Base-by-base conservation (phyloP, 2,888 invertebrate genomes). In the Trichacis sp. region DNA sequence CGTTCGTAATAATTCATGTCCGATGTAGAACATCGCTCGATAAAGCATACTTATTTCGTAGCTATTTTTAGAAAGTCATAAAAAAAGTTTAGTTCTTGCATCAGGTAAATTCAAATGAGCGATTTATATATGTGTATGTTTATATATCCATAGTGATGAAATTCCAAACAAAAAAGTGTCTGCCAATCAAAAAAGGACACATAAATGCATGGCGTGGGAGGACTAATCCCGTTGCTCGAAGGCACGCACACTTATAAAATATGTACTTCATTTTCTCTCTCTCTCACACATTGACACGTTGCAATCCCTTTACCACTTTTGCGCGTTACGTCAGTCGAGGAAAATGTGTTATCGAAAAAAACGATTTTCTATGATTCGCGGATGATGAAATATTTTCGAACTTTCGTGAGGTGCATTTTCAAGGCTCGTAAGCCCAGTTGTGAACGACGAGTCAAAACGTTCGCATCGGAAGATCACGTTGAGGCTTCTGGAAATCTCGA, bases 11-110 rank as follows among this genome's bases (percentile, higher is more conserved):
- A n/a, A n/a, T n/a, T n/a, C n/a, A n/a, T n/a, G n/a, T n/a, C n/a
- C n/a, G n/a, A n/a, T n/a, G n/a, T n/a, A n/a, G n/a, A n/a, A n/a
- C n/a, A n/a, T n/a, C n/a, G n/a, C n/a, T n/a, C n/a, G n/a, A n/a
- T n/a, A n/a, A n/a, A n/a, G n/a, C n/a, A n/a, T n/a, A n/a, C n/a
- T n/a, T n/a, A n/a, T n/a, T n/a, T n/a, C n/a, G n/a, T n/a, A n/a
- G 85, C 77, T 43, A 30, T 48, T 49, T 42, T 30, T 14, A 8
- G 8, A 24, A 24, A 24, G 24, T 24, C 24, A 24, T 24, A 5
- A 24, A 24, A 24, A 24, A 24, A 3, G 8, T 24, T 24, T 24
- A 24, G 24, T 24, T 24, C 4, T 24, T 24, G 24, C 24, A 24
- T 24, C 24, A 24, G 24, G 24, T 24, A 8, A 24, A 24, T 24